phyloP scores from a whole-genome alignment of 2,888 invertebrate species.

The Rhopalosiphum nymphaeae region DNA sequence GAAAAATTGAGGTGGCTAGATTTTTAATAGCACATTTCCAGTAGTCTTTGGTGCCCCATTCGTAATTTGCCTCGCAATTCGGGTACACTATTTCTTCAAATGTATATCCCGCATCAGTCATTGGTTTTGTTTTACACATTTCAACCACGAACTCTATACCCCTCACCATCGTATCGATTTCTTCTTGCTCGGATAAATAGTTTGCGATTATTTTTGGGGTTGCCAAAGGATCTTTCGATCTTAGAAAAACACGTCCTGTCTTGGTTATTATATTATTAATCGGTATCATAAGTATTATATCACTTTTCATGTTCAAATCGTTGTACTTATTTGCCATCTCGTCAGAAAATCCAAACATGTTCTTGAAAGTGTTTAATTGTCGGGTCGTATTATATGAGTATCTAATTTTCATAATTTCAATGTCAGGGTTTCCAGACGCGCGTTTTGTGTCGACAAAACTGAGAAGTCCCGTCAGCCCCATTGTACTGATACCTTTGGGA shows the following conservation, averaged over 20 bases:
- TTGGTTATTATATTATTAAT: slow-evolving; percentile 71
- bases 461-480: slow-evolving; percentile 76
- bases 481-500: slow-evolving; percentile 41
- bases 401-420: slow-evolving; percentile 57
- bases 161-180: slow-evolving; percentile 30
- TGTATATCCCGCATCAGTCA: slow-evolving; percentile 67
- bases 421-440: slow-evolving; percentile 68
- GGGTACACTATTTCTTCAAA: slow-evolving; percentile 67
- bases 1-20: slow-evolving; percentile 68
- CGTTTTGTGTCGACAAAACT: slow-evolving; percentile 81
- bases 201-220: slow-evolving; percentile 50
- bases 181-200: slow-evolving; percentile 34
- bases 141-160: slow-evolving; percentile 67
- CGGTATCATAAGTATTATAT: slow-evolving; percentile 68
- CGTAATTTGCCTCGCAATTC: slow-evolving; percentile 66
- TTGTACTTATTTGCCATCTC: slow-evolving; percentile 65
- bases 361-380: not conserved
- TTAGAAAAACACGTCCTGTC: slow-evolving; percentile 47
- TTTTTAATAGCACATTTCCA: slow-evolving; percentile 68
- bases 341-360: slow-evolving; percentile 65
- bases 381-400: slow-evolving; percentile 15
- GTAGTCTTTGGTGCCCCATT: slow-evolving; percentile 67
- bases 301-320: slow-evolving; percentile 61
- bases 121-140: slow-evolving; percentile 67
- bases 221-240: slow-evolving; percentile 32